Percentiles rank a stretch among this genome's conserved stretches.
phyloP scores from a whole-genome alignment of 2,888 invertebrate species.

The Lumbricus terrestris region DNA sequence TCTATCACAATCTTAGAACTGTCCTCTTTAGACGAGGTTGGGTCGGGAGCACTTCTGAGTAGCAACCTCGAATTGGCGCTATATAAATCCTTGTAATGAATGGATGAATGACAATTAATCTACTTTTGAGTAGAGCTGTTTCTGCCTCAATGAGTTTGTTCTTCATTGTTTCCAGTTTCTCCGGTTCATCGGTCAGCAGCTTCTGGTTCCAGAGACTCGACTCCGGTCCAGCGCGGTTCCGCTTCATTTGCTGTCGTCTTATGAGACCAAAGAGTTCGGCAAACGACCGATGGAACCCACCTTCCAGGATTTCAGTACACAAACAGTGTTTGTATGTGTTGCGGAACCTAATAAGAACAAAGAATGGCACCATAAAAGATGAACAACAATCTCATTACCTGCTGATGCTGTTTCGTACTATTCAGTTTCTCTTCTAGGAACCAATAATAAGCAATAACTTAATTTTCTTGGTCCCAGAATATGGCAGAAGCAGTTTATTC shows the following conservation, averaged over 20 bases:
- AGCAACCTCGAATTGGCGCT: too few relatives aligned
- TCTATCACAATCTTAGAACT: too few relatives aligned
- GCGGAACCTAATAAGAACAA: conserved; percentile 42
- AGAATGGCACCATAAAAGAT: background rate
- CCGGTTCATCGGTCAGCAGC: conserved; percentile 52
- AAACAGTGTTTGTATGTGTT: conserved; percentile 57
- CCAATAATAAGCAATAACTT: too few relatives aligned
- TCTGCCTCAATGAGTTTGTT: conserved; percentile 52
- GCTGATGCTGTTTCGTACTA: too few relatives aligned
- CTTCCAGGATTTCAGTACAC: conserved; percentile 56
- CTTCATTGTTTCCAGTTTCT: conserved; percentile 54
- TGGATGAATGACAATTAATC: too few relatives aligned
- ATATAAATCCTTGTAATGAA: too few relatives aligned
- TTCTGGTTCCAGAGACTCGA: conserved; percentile 54
- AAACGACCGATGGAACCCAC: conserved; percentile 56
- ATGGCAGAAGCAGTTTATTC: too few relatives aligned
- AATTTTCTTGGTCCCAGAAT: too few relatives aligned
- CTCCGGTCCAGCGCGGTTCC: conserved; percentile 54
- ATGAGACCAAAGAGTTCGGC: conserved; percentile 56
- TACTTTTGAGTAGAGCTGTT: conserved; percentile 50
- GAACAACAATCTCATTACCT: too few relatives aligned
- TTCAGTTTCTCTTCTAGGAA: too few relatives aligned
- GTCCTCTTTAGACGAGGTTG: too few relatives aligned
- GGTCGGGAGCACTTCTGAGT: too few relatives aligned
- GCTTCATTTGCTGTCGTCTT: conserved; percentile 49